phyloP scores from a whole-genome alignment of 2,888 invertebrate genomes.

The Lasioglossum figueresi region DNA sequence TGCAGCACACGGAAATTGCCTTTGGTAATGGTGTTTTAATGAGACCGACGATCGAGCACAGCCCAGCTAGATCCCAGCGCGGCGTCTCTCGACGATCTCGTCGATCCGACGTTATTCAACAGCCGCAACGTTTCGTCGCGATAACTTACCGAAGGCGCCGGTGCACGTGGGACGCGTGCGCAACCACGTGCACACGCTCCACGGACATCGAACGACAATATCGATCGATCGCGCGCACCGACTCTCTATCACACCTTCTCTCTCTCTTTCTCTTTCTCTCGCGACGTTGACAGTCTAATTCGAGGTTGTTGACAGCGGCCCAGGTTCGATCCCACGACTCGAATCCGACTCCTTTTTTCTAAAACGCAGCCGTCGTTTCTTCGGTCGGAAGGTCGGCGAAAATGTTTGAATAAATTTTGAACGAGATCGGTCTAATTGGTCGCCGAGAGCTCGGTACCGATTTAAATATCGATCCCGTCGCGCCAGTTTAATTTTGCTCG shows the following conservation, averaged over 20 bases:
- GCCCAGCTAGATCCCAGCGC: neutral
- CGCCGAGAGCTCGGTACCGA: constrained; percentile 13
- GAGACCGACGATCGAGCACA: constrained; percentile 19
- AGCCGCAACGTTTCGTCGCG: constrained; percentile 30
- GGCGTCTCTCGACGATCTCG: neutral
- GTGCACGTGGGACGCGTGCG: constrained; percentile 67
- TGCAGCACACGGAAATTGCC: constrained; percentile 43
- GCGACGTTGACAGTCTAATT: constrained; percentile 42
- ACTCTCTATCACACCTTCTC: neutral
- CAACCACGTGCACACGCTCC: constrained; percentile 60
- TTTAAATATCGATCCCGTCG: constrained; percentile 46
- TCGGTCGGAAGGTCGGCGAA: neutral
- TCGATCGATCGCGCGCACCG: constrained; percentile 55
- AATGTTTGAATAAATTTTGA: constrained; percentile 9
- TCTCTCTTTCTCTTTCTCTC: neutral
- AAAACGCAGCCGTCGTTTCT: neutral
- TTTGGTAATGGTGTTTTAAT: constrained; percentile 55
- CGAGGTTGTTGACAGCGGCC: constrained; percentile 11
- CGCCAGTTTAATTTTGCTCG: constrained; percentile 49
- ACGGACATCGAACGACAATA: constrained; percentile 56
- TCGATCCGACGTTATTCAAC: constrained; percentile 18
- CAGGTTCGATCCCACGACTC: neutral
- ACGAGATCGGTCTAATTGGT: constrained; percentile 4
- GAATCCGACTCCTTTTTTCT: neutral
- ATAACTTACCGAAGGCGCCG: constrained; percentile 46